Percentiles rank a stretch among this genome's conserved stretches.
phyloP scores from a whole-genome alignment of 2,113 vertebrate genomes.

The Apus apus region DNA sequence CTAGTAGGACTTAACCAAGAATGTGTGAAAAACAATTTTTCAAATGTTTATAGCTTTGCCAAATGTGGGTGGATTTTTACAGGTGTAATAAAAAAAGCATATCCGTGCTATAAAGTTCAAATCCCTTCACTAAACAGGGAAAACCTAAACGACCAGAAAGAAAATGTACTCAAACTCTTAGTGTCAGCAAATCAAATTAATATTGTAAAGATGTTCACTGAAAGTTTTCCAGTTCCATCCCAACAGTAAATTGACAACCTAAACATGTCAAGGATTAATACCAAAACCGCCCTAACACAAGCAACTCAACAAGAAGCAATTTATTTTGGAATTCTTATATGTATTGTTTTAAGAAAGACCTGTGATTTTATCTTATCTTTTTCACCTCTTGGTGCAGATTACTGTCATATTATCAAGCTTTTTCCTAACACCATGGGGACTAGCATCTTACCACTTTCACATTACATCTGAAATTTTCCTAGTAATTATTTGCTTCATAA shows the following conservation, averaged over 20 bases:
- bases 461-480: neutral
- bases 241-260: neutral
- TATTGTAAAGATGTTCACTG: neutral
- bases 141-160: neutral
- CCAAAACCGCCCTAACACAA: neutral
- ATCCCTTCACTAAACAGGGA: neutral
- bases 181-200: slow-evolving; percentile 5
- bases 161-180: neutral
- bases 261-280: neutral
- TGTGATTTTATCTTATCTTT: neutral
- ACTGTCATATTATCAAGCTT: neutral
- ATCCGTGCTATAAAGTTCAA: slow-evolving; percentile 30
- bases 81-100: neutral
- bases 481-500: neutral
- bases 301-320: neutral
- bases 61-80: slow-evolving; percentile 39
- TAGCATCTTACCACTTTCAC: neutral
- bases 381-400: neutral
- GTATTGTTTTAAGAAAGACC: neutral
- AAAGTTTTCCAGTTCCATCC: neutral
- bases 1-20: slow-evolving; percentile 36
- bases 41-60: slow-evolving; percentile 37
- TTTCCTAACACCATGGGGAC: neutral
- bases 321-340: neutral
- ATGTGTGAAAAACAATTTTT: slow-evolving; percentile 59